A percentile compares a stretch with the other conserved stretches of the same genome.
Conservation (phyloP, 2,113 vertebrate species). For the Aramus guarauna region DNA sequence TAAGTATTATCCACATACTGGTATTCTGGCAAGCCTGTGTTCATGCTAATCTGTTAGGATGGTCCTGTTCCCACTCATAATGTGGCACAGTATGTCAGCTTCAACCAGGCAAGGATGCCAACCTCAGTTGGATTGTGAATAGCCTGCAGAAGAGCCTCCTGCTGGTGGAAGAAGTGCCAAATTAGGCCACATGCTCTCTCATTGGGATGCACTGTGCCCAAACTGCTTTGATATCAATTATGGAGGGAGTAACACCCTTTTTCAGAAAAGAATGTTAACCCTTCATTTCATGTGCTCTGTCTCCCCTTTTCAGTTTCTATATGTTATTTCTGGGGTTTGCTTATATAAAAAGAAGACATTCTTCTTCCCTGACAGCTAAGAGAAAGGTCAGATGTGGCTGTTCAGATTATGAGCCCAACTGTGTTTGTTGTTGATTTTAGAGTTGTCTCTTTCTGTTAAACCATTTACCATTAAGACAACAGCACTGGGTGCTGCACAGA, state of each 20-base stretch:
- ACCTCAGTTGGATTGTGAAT: conserved; percentile 27
- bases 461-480: not conserved
- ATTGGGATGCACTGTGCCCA: not conserved
- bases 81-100: conserved; percentile 49
- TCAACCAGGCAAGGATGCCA: conserved; percentile 37
- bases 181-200: conserved; percentile 60
- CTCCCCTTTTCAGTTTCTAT: not conserved
- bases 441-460: not conserved
- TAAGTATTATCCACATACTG: conserved; percentile 50
- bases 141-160: conserved; percentile 52
- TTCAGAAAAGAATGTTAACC: not conserved
- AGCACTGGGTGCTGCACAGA: not conserved
- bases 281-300: not conserved
- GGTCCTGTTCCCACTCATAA: conserved; percentile 53
- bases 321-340: not conserved
- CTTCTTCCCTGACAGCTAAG: not conserved
- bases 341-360: not conserved
- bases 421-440: not conserved
- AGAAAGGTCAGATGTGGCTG: not conserved
- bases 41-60: conserved; percentile 49
- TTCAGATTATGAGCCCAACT: not conserved
- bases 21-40: conserved; percentile 47
- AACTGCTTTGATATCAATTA: not conserved
- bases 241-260: not conserved
- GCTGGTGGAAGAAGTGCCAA: conserved; percentile 53